A percentile compares a stretch with the other conserved stretches of the same genome.
Conservation (phyloP, 2,113 vertebrate genomes). For the Gobio gobio region DNA sequence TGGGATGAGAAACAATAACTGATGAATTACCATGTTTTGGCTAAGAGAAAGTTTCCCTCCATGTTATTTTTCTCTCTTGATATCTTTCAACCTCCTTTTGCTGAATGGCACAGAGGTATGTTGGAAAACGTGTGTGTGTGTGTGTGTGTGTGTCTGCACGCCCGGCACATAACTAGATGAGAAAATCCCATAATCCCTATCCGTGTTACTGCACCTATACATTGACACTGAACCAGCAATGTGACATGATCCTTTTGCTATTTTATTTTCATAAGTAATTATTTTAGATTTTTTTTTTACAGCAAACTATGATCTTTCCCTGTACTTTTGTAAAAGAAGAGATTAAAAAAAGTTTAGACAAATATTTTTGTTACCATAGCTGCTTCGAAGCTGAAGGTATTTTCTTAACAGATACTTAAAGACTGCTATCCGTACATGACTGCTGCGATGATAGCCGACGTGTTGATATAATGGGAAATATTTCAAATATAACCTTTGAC, state of each 20-base stretch:
- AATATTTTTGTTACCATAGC: conserved; percentile 49
- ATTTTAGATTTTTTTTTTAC: conserved; percentile 21
- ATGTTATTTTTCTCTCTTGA: background rate
- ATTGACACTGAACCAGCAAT: conserved; percentile 38
- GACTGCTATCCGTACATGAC: conserved; percentile 7
- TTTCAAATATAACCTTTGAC: conserved; percentile 41
- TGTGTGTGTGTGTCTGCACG: background rate
- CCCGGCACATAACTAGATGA: conserved; percentile 4
- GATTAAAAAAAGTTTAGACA: conserved; percentile 27
- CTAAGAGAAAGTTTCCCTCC: background rate
- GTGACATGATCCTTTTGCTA: conserved; percentile 25
- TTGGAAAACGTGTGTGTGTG: background rate
- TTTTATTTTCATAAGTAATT: conserved; percentile 31
- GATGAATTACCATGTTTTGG: conserved; percentile 8
- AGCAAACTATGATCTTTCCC: conserved; percentile 15
- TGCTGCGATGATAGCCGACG: conserved; percentile 15
- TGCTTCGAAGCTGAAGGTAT: conserved; percentile 37
- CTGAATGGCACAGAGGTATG: background rate
- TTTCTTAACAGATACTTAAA: conserved; percentile 41
- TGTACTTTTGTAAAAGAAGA: conserved; percentile 39
- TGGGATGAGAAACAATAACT: background rate
- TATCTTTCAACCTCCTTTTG: background rate
- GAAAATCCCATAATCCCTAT: conserved; percentile 30
- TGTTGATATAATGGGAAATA: conserved; percentile 27
- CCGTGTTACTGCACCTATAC: conserved; percentile 6